Percentiles rank a stretch among this genome's conserved stretches.
Evolutionary conservation across 2,797 vertebrate species (phyloP).

Genomic region (Myiothlypis chrysogaster): DNA sequence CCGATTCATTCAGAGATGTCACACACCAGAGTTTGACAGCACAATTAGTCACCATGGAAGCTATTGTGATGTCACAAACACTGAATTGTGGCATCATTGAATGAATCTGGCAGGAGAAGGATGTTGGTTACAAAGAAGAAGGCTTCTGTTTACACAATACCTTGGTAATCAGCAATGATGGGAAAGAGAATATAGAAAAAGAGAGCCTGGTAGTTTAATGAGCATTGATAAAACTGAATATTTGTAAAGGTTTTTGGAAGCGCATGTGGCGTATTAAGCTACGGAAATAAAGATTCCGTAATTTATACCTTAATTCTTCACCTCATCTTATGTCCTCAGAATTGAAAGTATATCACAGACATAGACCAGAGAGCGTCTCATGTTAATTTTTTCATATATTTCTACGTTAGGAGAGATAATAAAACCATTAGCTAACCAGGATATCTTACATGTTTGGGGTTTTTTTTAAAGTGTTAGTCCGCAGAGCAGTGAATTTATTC

Average conservation of each 20-base stretch:
- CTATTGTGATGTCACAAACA: conserved; percentile 61
- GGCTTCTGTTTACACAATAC: conserved; percentile 61
- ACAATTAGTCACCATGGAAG: conserved; percentile 71
- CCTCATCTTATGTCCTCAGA: background rate
- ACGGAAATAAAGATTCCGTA: background rate
- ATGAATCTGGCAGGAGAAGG: conserved; percentile 59
- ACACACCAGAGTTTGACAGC: conserved; percentile 61
- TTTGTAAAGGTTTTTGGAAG: background rate
- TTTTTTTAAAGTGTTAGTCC: background rate
- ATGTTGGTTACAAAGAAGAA: conserved; percentile 54
- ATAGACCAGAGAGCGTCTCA: background rate
- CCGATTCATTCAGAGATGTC: conserved; percentile 55
- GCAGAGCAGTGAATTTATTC: background rate
- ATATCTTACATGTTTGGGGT: background rate
- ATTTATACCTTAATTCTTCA: conserved; percentile 32
- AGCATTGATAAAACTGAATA: conserved; percentile 6
- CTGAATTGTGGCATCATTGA: conserved; percentile 64
- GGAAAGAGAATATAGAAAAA: conserved; percentile 49
- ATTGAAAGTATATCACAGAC: background rate
- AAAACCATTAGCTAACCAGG: background rate
- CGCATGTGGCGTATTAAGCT: background rate
- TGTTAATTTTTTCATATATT: background rate
- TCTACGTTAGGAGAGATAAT: background rate
- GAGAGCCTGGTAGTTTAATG: conserved; percentile 25
- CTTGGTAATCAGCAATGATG: conserved; percentile 46